Percentiles rank a stretch among this genome's conserved stretches.
phyloP scores from a whole-genome alignment of 2,888 invertebrate species.

The Ceramica pisi region DNA sequence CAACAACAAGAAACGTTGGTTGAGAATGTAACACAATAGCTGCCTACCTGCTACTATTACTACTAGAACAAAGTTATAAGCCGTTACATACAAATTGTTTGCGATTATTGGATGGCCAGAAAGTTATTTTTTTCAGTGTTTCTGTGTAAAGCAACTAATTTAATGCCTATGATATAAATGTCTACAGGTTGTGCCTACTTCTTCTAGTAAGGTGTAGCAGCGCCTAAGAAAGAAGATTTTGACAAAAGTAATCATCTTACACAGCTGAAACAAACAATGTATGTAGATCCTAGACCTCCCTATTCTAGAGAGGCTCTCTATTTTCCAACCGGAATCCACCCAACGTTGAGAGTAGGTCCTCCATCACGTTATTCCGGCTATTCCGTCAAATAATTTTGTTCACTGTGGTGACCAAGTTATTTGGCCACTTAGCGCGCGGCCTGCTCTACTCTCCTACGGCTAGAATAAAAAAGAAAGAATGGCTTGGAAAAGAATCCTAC shows the following conservation, averaged over 20 bases:
- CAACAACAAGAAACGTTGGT: background rate
- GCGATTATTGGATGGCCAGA: too few relatives aligned
- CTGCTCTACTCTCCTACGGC: background rate
- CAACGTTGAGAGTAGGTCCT: background rate
- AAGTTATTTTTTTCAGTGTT: too few relatives aligned
- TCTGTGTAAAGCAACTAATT: too few relatives aligned
- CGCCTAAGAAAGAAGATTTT: background rate
- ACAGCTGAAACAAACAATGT: background rate
- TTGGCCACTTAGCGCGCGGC: background rate
- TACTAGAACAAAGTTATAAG: too few relatives aligned
- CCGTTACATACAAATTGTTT: too few relatives aligned
- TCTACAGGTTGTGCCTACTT: background rate
- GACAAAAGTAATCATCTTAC: too few relatives aligned
- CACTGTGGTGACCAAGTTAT: background rate
- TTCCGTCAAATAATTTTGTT: too few relatives aligned
- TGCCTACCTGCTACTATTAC: too few relatives aligned
- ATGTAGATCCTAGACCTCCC: background rate
- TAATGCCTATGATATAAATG: too few relatives aligned
- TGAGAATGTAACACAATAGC: background rate
- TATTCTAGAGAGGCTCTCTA: slow-evolving; percentile 1
- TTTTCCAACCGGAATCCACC: background rate
- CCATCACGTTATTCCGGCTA: background rate
- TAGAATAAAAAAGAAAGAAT: too few relatives aligned
- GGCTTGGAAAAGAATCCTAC: too few relatives aligned
- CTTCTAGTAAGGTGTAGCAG: background rate